Base-by-base conservation (phyloP, 92 coral and sea anemone genomes). In the Desmophyllum pertusum region DNA sequence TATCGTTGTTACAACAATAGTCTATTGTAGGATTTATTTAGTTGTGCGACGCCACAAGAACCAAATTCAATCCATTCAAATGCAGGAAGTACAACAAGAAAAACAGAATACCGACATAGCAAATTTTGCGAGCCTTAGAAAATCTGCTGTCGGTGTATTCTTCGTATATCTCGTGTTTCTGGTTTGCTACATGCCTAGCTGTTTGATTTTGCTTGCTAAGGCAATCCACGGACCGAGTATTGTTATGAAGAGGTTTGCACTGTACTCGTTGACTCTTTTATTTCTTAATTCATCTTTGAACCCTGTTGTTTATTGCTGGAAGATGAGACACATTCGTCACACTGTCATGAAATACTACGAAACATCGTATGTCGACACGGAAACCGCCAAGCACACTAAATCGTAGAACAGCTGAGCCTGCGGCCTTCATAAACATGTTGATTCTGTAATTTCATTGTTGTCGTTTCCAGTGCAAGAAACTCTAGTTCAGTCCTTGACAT, bases 141-240 rank as follows among this genome's bases (percentile, higher is more conserved):
- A 66, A 66, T 66, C 72, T 66, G 72, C 72, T 66, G 45, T 36
- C 42, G 42, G 43, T 66, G 39, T 38, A 35, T 66, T 66, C 2
- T 37, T 36, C 73, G 35, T 67, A 19, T 67, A 67, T 37, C 40
- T 67, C 14, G 43, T 37, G 27, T 67, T 37, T 18, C 8, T 67
- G 21, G n/a, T 18, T 31, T 66, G 72, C 35, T 66, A 66, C 8
- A 1, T 36, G 39, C 72, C 72, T 51, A 6, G 57, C n/a, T n/a
- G n/a, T n/a, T 15, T 18, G 6, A 51, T 51, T 5, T 18, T 18
- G 15, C n/a, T 51, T 2, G 57, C 57, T 27, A 1, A 2, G 1
- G 0, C 14, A 1, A 21, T 53, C 61, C 61, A n/a, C n/a, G n/a
- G n/a, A n/a, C n/a, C 61, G 29, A 53, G 61, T 21, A 53, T 53